These are phyloP conservation scores for Phyllotreta striolata DNA, from an alignment of 2,888 invertebrate species.

Conservation along the genomic window DNA sequence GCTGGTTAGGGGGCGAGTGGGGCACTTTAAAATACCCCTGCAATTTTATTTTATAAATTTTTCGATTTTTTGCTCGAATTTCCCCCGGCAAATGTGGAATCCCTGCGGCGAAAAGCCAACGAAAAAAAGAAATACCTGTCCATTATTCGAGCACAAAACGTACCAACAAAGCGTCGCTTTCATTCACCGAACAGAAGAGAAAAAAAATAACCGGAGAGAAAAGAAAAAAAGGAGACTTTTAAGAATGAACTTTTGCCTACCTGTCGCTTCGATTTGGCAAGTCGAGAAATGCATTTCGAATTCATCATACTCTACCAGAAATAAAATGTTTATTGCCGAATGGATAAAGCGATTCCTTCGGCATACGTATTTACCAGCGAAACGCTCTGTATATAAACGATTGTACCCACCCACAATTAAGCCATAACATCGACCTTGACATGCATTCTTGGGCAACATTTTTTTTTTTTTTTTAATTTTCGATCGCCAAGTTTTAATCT, in stretches of 20 bases:
- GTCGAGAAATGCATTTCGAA: constrained; percentile 58
- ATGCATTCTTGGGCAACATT: constrained; percentile 1
- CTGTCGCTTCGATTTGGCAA: constrained; percentile 60
- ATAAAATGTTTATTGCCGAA: no score
- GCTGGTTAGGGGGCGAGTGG: constrained; percentile 32
- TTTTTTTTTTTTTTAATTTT: background rate
- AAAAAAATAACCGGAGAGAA: no score
- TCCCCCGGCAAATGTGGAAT: constrained; percentile 31
- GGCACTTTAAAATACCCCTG: constrained; percentile 5
- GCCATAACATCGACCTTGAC: constrained; percentile 13
- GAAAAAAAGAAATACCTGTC: constrained; percentile 57
- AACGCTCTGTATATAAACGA: constrained; percentile 4
- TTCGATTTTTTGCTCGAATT: constrained; percentile 21
- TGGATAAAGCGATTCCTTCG: background rate
- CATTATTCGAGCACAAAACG: constrained; percentile 53
- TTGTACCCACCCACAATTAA: constrained; percentile 20
- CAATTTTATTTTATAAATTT: background rate
- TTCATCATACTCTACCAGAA: constrained; percentile 58
- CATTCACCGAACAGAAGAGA: constrained; percentile 40
- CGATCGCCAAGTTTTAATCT: constrained; percentile 13
- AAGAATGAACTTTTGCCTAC: constrained; percentile 57
- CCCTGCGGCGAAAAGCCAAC: constrained; percentile 53
- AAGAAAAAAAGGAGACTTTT: no score
- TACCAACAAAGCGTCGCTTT: constrained; percentile 52
- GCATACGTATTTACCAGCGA: background rate